Conservation (phyloP, 2,113 vertebrate genomes). For the Peromyscus californicus region DNA sequence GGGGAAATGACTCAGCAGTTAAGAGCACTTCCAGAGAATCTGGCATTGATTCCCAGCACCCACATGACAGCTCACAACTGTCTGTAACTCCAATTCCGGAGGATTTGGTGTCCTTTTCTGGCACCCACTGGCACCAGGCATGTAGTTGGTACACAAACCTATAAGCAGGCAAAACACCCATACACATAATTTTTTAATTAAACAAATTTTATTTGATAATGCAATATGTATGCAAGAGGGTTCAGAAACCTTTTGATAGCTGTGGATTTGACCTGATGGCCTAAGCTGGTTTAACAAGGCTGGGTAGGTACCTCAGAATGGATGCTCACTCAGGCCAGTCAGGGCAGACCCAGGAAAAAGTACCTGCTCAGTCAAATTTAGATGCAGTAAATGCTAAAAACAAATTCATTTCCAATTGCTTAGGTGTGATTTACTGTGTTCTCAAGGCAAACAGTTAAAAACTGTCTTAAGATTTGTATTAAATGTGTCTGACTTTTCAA, state of each 20-base stretch:
- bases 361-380: neutral
- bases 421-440: neutral
- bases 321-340: neutral
- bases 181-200: neutral
- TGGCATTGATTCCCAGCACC: neutral
- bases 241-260: neutral
- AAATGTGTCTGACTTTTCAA: neutral
- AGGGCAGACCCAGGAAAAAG: neutral
- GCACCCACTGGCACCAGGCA: neutral
- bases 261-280: neutral
- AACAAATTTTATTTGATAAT: neutral
- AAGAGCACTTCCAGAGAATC: neutral
- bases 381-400: neutral
- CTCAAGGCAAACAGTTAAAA: neutral
- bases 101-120: neutral
- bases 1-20: neutral
- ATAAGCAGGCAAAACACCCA: neutral
- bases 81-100: neutral
- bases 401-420: slow-evolving; percentile 21
- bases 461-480: neutral
- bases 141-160: neutral
- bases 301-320: neutral
- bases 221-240: neutral
- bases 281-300: neutral
- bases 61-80: too few species aligned